Conservation (phyloP, 2,888 invertebrate species). For the Lathronympha strigana region DNA sequence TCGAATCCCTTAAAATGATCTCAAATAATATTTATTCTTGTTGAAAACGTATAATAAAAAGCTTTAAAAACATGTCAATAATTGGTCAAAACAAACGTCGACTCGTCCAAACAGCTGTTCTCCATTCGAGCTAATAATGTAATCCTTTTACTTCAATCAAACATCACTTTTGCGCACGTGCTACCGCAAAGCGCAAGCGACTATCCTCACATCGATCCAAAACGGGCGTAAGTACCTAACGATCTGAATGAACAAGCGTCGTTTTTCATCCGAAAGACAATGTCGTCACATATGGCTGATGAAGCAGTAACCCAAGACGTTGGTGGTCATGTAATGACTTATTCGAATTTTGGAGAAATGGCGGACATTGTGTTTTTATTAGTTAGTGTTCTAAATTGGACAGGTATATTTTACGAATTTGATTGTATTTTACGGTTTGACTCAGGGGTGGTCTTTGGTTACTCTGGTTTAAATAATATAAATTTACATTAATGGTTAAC, state of each 20-base stretch:
- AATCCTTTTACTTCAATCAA: background rate
- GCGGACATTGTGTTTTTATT: background rate
- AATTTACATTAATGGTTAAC: no score
- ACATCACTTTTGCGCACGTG: conserved; percentile 18
- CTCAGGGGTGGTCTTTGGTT: no score
- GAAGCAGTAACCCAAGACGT: conserved; percentile 13
- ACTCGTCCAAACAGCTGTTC: conserved; percentile 26
- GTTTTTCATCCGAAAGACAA: background rate
- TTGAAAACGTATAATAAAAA: background rate
- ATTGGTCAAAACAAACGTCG: conserved; percentile 11
- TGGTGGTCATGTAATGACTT: conserved; percentile 36
- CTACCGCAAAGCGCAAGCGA: conserved; percentile 15
- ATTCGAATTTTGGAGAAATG: conserved; percentile 10
- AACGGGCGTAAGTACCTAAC: background rate
- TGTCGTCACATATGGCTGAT: conserved; percentile 26
- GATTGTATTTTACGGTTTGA: background rate
- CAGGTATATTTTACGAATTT: background rate
- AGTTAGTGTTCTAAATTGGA: background rate
- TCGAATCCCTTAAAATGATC: background rate
- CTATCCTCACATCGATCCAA: background rate
- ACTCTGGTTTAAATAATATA: no score
- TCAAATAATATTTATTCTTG: background rate
- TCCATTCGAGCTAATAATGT: conserved; percentile 8
- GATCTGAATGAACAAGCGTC: no score
- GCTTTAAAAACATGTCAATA: conserved; percentile 7